Conservation (phyloP, 2,113 vertebrate genomes). For the Oxyruncus cristatus region DNA sequence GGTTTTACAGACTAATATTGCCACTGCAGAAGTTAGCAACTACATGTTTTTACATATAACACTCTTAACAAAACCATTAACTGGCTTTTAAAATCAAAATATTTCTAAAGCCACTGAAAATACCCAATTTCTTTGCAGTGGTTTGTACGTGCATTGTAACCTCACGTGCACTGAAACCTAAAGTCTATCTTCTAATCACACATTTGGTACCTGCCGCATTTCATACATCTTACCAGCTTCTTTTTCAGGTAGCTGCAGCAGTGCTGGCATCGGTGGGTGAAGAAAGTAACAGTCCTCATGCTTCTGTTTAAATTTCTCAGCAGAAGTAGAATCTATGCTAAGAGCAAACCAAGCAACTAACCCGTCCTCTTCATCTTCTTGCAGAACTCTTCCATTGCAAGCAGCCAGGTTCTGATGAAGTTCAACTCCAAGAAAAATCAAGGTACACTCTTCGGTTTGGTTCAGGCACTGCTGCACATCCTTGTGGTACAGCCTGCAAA, state of each 20-base stretch:
- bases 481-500: constrained; percentile 76
- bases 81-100: neutral
- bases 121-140: accelerated
- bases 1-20: neutral
- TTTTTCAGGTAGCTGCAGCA: constrained; percentile 83
- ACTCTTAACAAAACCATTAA: neutral
- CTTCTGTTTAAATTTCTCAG: constrained; percentile 74
- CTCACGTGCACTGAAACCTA: neutral
- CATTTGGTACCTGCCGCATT: neutral
- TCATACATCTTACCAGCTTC: constrained; percentile 85
- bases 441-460: constrained; percentile 62
- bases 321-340: constrained; percentile 68
- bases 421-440: constrained; percentile 91
- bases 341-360: constrained; percentile 91
- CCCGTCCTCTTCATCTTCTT: constrained; percentile 61
- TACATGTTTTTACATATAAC: neutral
- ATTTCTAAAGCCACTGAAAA: neutral
- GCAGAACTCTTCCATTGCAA: neutral
- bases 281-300: constrained; percentile 80
- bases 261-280: constrained; percentile 79
- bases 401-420: constrained; percentile 34
- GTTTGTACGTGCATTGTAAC: neutral
- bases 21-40: neutral
- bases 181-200: neutral
- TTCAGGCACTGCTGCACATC: constrained; percentile 77